Conservation (phyloP, 1,140 invertebrate species). For the Sipha flava region DNA sequence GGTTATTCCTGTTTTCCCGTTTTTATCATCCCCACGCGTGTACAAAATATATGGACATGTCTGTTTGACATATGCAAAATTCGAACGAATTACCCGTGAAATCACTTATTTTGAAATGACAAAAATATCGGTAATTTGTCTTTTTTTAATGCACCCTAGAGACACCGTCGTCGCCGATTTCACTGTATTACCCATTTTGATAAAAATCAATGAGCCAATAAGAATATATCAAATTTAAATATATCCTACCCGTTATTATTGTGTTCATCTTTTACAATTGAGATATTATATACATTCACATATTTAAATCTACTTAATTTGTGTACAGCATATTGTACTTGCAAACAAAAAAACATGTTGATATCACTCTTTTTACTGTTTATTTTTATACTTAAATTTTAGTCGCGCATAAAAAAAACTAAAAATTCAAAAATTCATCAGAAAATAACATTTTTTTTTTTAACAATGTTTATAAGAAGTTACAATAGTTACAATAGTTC, state of each 20-base stretch:
- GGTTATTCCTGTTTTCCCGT: not conserved
- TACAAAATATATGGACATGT: not conserved
- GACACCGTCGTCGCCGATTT: not conserved
- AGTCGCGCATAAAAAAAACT: too few species aligned
- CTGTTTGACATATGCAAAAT: conserved; percentile 9
- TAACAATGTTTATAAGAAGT: too few species aligned
- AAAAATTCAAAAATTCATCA: too few species aligned
- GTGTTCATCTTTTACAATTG: not conserved
- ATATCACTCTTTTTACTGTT: too few species aligned
- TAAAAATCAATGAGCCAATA: not conserved
- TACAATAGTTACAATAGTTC: too few species aligned
- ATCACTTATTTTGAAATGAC: conserved; percentile 1
- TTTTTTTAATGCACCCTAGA: not conserved
- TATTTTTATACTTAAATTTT: too few species aligned
- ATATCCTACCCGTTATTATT: not conserved
- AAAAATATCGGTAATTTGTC: conserved; percentile 9
- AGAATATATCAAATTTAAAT: not conserved
- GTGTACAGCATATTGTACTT: too few species aligned
- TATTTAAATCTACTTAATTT: too few species aligned
- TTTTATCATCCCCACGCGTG: not conserved
- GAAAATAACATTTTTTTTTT: too few species aligned
- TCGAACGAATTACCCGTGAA: conserved; percentile 18
- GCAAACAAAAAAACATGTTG: too few species aligned
- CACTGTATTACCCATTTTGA: not conserved
- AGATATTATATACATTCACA: too few species aligned